Percentiles rank a stretch among this genome's conserved stretches.
Evolutionary conservation across 2,113 vertebrate genomes (phyloP).

Genomic region (Apus apus): DNA sequence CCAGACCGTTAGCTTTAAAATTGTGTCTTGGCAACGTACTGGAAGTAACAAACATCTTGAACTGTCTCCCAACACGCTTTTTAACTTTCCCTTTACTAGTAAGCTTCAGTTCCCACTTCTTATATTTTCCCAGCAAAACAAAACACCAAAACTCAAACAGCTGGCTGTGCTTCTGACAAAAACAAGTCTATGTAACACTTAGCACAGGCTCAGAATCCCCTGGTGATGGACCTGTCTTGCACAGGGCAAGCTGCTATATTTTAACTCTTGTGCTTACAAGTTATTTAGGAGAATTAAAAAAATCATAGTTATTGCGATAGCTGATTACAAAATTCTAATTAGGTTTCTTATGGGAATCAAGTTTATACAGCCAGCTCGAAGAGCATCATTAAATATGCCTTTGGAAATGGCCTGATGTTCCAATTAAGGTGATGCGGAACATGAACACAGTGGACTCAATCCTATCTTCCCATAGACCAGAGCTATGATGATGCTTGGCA

Average conservation of each 20-base stretch:
- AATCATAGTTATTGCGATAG: neutral
- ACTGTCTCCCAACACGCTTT: neutral
- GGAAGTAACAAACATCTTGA: neutral
- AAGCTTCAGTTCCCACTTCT: neutral
- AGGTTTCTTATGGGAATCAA: neutral
- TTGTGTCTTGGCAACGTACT: neutral
- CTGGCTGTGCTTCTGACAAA: neutral
- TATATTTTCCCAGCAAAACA: neutral
- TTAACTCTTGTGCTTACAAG: neutral
- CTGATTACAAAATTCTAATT: neutral
- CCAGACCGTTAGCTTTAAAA: neutral
- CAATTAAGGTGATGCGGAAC: neutral
- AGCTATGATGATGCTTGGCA: neutral
- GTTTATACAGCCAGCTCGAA: neutral
- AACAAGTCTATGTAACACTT: neutral
- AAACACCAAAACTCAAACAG: neutral
- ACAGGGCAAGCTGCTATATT: neutral
- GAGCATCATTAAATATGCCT: neutral
- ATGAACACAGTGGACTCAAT: neutral
- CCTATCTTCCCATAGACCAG: neutral
- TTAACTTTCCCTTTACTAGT: neutral
- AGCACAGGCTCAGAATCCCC: neutral
- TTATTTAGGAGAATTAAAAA: neutral
- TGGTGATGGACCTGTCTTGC: neutral
- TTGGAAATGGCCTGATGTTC: neutral